phyloP scores from a whole-genome alignment of 2,113 vertebrate genomes.

The Polypterus senegalus region DNA sequence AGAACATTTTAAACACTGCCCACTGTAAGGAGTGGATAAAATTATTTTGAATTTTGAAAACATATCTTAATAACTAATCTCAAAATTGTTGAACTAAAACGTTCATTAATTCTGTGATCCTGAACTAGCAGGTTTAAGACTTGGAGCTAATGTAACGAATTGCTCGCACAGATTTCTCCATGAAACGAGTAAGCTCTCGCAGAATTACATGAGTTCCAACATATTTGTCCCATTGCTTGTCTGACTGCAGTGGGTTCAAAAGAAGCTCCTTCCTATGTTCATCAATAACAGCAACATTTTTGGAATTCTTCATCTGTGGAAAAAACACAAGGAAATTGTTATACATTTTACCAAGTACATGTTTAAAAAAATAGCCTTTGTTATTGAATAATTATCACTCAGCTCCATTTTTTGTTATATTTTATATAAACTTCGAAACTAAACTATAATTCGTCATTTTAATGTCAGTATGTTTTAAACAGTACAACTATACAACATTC shows the following conservation, averaged over 20 bases:
- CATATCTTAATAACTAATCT: conserved; percentile 13
- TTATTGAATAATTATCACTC: background rate
- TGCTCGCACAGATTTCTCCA: conserved; percentile 42
- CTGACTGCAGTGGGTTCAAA: conserved; percentile 20
- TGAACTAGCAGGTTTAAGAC: background rate
- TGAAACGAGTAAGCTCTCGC: conserved; percentile 43
- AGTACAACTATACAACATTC: background rate
- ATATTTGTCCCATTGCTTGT: conserved; percentile 39
- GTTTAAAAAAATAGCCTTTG: background rate
- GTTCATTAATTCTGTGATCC: conserved; percentile 24
- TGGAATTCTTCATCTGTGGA: conserved; percentile 39
- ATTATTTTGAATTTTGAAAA: background rate
- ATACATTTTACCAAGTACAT: background rate
- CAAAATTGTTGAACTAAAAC: conserved; percentile 26
- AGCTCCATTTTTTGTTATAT: conserved; percentile 29
- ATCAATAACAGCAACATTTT: conserved; percentile 22
- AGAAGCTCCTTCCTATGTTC: conserved; percentile 25
- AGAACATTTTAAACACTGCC: conserved; percentile 41
- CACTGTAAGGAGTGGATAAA: conserved; percentile 33
- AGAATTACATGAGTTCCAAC: conserved; percentile 51
- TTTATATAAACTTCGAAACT: conserved; percentile 1
- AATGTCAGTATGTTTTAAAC: background rate
- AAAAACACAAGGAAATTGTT: conserved; percentile 12
- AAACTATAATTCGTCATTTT: background rate
- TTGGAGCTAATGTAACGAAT: conserved; percentile 26